Evolutionary conservation across 2,888 invertebrate species (phyloP).

Genomic region (Stictocephala bisonia): DNA sequence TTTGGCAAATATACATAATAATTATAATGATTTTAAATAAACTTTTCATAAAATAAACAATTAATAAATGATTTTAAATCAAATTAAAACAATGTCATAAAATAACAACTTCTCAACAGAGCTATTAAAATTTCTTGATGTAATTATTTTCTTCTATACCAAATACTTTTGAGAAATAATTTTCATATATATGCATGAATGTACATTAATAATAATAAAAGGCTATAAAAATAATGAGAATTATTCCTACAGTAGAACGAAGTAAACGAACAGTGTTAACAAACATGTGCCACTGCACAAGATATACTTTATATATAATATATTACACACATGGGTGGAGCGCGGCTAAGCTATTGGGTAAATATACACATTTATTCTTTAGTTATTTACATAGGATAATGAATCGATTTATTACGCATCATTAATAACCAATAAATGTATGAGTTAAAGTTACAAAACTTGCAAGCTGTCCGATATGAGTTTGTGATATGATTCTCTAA

Average conservation of each 20-base stretch:
- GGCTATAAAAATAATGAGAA: slow-evolving; percentile 39
- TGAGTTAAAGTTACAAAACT: no score
- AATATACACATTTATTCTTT: slow-evolving; percentile 38
- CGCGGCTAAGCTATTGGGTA: slow-evolving; percentile 30
- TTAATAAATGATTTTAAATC: no score
- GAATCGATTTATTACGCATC: no score
- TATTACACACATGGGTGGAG: slow-evolving; percentile 39
- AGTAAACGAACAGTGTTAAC: slow-evolving; percentile 44
- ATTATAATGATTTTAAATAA: no score
- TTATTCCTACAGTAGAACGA: slow-evolving; percentile 43
- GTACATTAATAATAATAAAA: slow-evolving; percentile 38
- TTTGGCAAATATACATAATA: no score
- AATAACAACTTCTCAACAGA: not conserved
- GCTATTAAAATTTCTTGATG: not conserved
- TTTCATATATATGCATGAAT: slow-evolving; percentile 34
- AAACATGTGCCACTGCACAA: slow-evolving; percentile 38
- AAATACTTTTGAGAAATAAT: slow-evolving; percentile 28
- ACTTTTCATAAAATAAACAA: no score
- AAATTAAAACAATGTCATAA: not conserved
- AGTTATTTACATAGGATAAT: slow-evolving; percentile 42
- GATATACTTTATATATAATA: slow-evolving; percentile 44
- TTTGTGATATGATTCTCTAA: no score
- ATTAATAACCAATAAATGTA: no score
- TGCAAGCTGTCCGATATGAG: not conserved
- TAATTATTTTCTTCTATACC: not conserved